A percentile compares a stretch with the other conserved stretches of the same genome.
phyloP scores from a whole-genome alignment of 2,888 invertebrate genomes.

The Cheiracanthium punctorium region DNA sequence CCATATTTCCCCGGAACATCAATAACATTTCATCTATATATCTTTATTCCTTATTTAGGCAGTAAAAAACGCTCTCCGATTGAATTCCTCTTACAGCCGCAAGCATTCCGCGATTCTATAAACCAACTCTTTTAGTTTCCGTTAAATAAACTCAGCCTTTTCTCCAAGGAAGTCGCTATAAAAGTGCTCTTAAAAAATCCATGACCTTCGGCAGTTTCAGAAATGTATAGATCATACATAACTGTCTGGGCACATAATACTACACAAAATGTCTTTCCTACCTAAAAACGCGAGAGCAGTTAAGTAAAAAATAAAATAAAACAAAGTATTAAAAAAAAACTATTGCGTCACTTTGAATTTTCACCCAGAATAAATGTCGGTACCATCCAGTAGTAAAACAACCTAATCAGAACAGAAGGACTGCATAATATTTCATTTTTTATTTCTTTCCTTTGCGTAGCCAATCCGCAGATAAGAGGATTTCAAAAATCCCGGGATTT shows the following conservation, averaged over 20 bases:
- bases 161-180: background rate
- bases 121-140: background rate
- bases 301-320: no score
- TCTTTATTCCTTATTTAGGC: background rate
- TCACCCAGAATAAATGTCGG: constrained; percentile 1
- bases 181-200: background rate
- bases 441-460: background rate
- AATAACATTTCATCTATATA: background rate
- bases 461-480: constrained; percentile 44
- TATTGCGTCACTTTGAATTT: constrained; percentile 46
- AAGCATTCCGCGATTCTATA: background rate
- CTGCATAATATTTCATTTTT: no score
- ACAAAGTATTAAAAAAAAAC: no score
- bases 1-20: background rate
- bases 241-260: background rate
- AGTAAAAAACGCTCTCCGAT: background rate
- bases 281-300: no score
- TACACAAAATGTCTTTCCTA: background rate
- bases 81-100: background rate
- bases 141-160: background rate
- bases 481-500: constrained; percentile 53
- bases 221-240: background rate
- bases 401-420: background rate
- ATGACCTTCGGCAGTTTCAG: background rate
- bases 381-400: background rate